Conservation (phyloP, 2,888 invertebrate species). For the Eristalinus sepulchralis region DNA sequence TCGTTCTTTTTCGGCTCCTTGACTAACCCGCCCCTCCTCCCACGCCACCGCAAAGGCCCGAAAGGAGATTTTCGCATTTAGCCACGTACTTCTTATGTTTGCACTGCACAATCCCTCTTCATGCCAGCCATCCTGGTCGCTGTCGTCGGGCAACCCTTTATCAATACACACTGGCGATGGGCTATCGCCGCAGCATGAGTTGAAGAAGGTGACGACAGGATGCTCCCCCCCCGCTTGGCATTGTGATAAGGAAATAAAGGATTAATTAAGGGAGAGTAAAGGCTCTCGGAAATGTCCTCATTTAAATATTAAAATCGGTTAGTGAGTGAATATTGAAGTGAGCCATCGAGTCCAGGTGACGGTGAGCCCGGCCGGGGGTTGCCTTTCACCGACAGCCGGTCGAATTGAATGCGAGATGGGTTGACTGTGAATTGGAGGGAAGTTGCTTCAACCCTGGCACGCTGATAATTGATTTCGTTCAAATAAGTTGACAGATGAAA, state of each 20-base stretch:
- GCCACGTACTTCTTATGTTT: slow-evolving; percentile 29
- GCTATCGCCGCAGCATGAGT: neutral
- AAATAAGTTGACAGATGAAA: slow-evolving; percentile 44
- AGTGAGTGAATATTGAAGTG: slow-evolving; percentile 57
- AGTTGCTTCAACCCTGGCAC: neutral
- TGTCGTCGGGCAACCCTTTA: neutral
- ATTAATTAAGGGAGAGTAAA: slow-evolving; percentile 58
- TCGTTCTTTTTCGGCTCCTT: slow-evolving; percentile 26
- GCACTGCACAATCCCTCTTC: neutral
- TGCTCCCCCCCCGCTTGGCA: slow-evolving; percentile 29
- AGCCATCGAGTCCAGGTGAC: slow-evolving; percentile 7
- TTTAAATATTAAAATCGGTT: slow-evolving; percentile 64
- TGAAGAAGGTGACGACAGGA: neutral
- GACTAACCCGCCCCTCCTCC: neutral
- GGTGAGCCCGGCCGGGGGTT: neutral
- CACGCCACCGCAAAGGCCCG: neutral
- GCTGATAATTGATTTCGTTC: slow-evolving; percentile 53
- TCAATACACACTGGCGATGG: slow-evolving; percentile 26
- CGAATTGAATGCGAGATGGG: neutral
- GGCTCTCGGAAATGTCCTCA: slow-evolving; percentile 56
- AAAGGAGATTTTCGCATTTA: slow-evolving; percentile 16
- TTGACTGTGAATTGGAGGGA: neutral
- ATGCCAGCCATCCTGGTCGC: neutral
- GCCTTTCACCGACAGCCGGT: neutral
- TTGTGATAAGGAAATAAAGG: slow-evolving; percentile 55